phyloP scores from a whole-genome alignment of 2,888 invertebrate genomes.

The Pteria penguin region DNA sequence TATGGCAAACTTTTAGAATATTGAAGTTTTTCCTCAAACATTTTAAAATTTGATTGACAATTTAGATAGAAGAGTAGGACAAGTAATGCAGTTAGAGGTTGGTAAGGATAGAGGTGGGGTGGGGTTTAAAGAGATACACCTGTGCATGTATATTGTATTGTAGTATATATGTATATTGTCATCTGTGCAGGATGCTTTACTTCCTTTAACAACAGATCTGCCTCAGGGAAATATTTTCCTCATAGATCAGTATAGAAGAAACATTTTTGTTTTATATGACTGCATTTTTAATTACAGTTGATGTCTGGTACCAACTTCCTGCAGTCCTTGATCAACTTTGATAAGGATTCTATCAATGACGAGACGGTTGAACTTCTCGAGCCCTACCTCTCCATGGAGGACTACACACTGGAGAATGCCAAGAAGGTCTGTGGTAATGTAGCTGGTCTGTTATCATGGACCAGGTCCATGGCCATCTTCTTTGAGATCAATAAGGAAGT shows the following conservation, averaged over 20 bases:
- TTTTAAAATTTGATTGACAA: too few relatives aligned
- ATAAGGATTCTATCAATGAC: slow-evolving; percentile 82
- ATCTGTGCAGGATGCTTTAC: neutral
- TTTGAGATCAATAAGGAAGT: slow-evolving; percentile 80
- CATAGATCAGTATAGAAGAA: too few relatives aligned
- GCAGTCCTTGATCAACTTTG: slow-evolving; percentile 91
- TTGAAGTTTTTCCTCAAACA: too few relatives aligned
- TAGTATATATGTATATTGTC: too few relatives aligned
- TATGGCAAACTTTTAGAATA: too few relatives aligned
- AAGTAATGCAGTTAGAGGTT: too few relatives aligned
- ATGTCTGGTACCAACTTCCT: slow-evolving; percentile 79
- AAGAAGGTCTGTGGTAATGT: slow-evolving; percentile 80
- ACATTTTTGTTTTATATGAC: neutral
- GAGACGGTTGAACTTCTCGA: slow-evolving; percentile 79
- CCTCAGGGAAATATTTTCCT: neutral
- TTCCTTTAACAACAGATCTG: neutral
- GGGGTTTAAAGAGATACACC: too few relatives aligned
- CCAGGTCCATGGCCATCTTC: slow-evolving; percentile 80
- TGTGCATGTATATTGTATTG: too few relatives aligned
- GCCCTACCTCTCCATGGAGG: slow-evolving; percentile 78
- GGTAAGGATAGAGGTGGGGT: too few relatives aligned
- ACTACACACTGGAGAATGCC: slow-evolving; percentile 79
- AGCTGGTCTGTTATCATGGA: slow-evolving; percentile 80
- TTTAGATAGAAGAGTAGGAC: too few relatives aligned
- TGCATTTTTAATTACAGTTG: slow-evolving; percentile 60